phyloP scores from a whole-genome alignment of 2,888 invertebrate genomes.

The Icerya purchasi region DNA sequence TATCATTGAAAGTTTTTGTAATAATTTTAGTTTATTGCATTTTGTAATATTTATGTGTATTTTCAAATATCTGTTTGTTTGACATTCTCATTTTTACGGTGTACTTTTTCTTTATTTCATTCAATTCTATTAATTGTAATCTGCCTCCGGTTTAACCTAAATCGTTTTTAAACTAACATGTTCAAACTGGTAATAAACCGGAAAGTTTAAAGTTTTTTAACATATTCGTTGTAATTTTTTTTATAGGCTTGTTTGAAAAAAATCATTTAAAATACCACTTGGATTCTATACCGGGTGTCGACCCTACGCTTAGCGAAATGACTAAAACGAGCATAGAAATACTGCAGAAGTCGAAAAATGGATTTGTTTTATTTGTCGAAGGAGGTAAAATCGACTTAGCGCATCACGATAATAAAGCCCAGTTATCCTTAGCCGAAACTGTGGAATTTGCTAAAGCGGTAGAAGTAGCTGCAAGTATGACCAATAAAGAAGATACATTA shows the following conservation, averaged over 20 bases:
- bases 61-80: too few species aligned
- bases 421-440: conserved; percentile 47
- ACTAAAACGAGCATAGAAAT: conserved; percentile 45
- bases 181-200: too few species aligned
- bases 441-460: conserved; percentile 49
- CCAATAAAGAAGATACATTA: conserved; percentile 43
- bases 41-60: too few species aligned
- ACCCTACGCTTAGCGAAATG: conserved; percentile 55
- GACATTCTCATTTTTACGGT: too few species aligned
- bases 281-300: conserved; percentile 25
- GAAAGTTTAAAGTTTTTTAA: too few species aligned
- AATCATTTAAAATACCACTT: conserved; percentile 31
- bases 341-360: conserved; percentile 39
- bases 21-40: too few species aligned
- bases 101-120: too few species aligned
- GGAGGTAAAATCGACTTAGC: conserved; percentile 26
- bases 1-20: too few species aligned
- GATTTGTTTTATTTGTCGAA: conserved; percentile 59
- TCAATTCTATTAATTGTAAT: too few species aligned
- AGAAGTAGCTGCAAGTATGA: conserved; percentile 33
- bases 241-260: conserved; percentile 26
- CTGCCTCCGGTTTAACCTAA: too few species aligned
- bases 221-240: too few species aligned
- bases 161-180: too few species aligned
- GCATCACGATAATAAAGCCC: conserved; percentile 17